Evolutionary conservation across 2,888 invertebrate species (phyloP).

Genomic region (Mactromeris polynyma): DNA sequence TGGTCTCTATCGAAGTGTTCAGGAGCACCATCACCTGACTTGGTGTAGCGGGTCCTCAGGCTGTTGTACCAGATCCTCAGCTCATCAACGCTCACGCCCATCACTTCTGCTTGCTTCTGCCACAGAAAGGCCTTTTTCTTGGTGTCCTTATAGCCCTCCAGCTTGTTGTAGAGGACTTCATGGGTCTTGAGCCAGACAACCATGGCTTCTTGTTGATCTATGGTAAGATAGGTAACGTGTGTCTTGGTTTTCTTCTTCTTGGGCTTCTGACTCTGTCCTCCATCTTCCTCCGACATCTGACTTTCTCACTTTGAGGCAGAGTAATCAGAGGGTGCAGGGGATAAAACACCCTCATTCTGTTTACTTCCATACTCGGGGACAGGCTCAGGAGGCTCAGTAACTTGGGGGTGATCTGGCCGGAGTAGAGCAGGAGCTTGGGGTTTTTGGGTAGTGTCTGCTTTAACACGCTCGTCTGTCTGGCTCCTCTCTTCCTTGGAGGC

Average conservation of each 20-base stretch:
- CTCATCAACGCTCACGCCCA: not conserved
- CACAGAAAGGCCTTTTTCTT: conserved; percentile 41
- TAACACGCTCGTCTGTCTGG: too few relatives aligned
- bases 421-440: too few relatives aligned
- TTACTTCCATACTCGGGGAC: too few relatives aligned
- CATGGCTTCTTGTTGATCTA: conserved; percentile 27
- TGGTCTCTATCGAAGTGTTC: conserved; percentile 50
- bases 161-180: conserved; percentile 5
- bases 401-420: too few relatives aligned
- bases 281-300: conserved; percentile 40
- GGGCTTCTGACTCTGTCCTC: conserved; percentile 27
- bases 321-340: too few relatives aligned
- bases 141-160: conserved; percentile 27
- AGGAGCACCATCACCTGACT: conserved; percentile 59
- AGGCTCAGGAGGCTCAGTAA: too few relatives aligned
- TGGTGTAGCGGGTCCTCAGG: conserved; percentile 43
- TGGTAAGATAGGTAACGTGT: conserved; percentile 48
- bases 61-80: conserved; percentile 50
- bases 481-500: too few relatives aligned
- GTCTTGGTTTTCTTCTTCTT: too few relatives aligned
- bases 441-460: too few relatives aligned
- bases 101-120: conserved; percentile 23
- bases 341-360: too few relatives aligned
- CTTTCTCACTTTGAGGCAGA: conserved; percentile 47
- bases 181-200: conserved; percentile 44